A percentile compares a stretch with the other conserved stretches of the same genome.
Conservation (phyloP, 2,888 invertebrate genomes). For the Agapetus fuscipes region DNA sequence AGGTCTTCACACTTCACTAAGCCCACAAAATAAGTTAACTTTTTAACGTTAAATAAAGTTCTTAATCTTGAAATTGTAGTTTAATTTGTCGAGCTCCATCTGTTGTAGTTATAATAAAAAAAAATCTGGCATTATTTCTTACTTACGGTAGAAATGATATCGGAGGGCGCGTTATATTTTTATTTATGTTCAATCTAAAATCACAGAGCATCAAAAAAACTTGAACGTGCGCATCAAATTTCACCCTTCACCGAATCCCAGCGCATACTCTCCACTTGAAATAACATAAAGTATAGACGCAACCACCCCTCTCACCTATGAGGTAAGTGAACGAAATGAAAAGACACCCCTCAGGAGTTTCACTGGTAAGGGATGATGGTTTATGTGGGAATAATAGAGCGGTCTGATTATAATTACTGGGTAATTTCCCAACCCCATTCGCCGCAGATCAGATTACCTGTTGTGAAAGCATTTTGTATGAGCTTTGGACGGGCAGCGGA, state of each 20-base stretch:
- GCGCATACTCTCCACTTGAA: neutral
- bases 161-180: too few relatives aligned
- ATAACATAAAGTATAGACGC: neutral
- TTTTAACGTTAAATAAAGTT: too few relatives aligned
- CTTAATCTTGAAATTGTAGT: too few relatives aligned
- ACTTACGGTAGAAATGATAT: too few relatives aligned
- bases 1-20: too few relatives aligned
- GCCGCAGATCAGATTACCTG: slow-evolving; percentile 20
- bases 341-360: neutral
- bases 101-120: too few relatives aligned
- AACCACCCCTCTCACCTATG: neutral
- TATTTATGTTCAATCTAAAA: too few relatives aligned
- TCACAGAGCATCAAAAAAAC: slow-evolving; percentile 1
- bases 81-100: too few relatives aligned
- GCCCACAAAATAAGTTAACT: too few relatives aligned
- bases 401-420: slow-evolving; percentile 19
- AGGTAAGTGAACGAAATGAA: slow-evolving; percentile 7
- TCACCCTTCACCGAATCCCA: slow-evolving; percentile 5
- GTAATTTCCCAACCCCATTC: slow-evolving; percentile 17
- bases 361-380: too few relatives aligned
- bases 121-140: too few relatives aligned
- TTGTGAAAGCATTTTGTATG: slow-evolving; percentile 10
- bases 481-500: neutral
- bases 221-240: slow-evolving; percentile 12
- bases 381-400: neutral